Percentiles rank a stretch among this genome's conserved stretches.
Conservation (phyloP, 2,888 invertebrate genomes). For the Zygaena filipendulae region DNA sequence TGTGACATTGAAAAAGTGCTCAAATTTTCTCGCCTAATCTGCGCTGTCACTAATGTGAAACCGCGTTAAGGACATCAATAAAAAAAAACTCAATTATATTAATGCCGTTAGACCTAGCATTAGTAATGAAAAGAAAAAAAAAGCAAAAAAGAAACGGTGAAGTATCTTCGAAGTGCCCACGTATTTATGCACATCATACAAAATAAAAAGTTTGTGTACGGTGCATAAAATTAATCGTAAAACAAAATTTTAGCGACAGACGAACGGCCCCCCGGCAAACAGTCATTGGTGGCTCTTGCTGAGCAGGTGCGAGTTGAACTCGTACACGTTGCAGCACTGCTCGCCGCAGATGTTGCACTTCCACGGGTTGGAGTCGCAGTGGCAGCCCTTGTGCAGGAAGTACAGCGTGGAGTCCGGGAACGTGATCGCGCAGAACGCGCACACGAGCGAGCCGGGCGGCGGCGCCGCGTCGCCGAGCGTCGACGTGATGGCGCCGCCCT, state of each 20-base stretch:
- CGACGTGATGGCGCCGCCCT: constrained; percentile 76
- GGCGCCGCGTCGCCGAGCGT: constrained; percentile 72
- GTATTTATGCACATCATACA: constrained; percentile 38
- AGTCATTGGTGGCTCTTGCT: constrained; percentile 92
- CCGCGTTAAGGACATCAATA: too few relatives aligned
- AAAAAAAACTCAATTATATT: too few relatives aligned
- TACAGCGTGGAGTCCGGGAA: constrained; percentile 97
- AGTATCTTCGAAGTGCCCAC: constrained; percentile 52
- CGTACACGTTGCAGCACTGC: constrained; percentile 94
- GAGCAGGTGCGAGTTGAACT: constrained; percentile 95
- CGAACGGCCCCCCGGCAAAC: constrained; percentile 62
- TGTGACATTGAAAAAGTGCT: too few relatives aligned
- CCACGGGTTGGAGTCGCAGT: constrained; percentile 96
- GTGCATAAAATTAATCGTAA: constrained; percentile 41
- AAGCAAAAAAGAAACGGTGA: constrained; percentile 25
- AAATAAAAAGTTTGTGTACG: too few relatives aligned
- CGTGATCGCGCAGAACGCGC: constrained; percentile 92
- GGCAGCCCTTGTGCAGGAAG: constrained; percentile 97
- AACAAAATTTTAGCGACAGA: constrained; percentile 42
- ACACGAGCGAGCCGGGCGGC: constrained; percentile 74
- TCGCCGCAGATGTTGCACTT: constrained; percentile 98
- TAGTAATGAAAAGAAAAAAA: constrained; percentile 16
- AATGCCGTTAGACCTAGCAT: too few relatives aligned
- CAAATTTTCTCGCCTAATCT: too few relatives aligned
- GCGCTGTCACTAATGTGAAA: too few relatives aligned